Evolutionary conservation across 92 coral and sea anemone species (phyloP), one percentile per base, ranked within the genome.

Genomic region (Porites cylindrica): DNA sequence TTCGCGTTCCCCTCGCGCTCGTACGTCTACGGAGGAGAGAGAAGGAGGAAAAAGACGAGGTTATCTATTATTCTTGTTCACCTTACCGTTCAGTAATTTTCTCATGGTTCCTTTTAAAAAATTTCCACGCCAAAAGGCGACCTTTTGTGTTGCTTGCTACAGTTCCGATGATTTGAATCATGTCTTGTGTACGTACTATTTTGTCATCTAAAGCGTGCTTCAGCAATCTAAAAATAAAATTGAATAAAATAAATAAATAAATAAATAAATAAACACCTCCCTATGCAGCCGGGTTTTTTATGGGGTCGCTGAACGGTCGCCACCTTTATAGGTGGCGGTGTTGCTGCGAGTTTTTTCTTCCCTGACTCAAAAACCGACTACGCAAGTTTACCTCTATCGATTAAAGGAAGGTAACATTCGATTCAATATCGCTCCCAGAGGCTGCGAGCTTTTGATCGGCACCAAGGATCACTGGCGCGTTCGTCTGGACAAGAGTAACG

Each of bases 81-180:
- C 71, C 24, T 73, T 84, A 84, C 88, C 88, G 74, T 64, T 62
- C 50, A 2, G 43, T 50, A 12, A 84, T 60, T 16, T 19, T 43
- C 0, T 84, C 47, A 62, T 73, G 75, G 52, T 75, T 73, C 8
- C 62, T 75, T 24, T 10, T 6, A 19, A 52, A 74, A 23, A 75
- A 84, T 62, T 61, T 75, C 88, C 88, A 84, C 13, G 82, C 73
- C 72, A 61, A 62, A 43, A 13, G 61, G 23, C 81, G 66, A 17
- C 81, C 80, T 2, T 74, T 53, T 1, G 88, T 26, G 29, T 84
- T 84, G 12, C 88, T 60, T 7, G 88, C 80, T 1, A 75, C 81
- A 2, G 82, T 75, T 5, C 21, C 52, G n/a, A 84, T 73, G 43
- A 84, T 74, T 61, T 84, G 88, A 51, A 84, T 60, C 24, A 23